Evolutionary conservation across 2,797 vertebrate genomes (phyloP).

Genomic region (Sebastiscus tertius): DNA sequence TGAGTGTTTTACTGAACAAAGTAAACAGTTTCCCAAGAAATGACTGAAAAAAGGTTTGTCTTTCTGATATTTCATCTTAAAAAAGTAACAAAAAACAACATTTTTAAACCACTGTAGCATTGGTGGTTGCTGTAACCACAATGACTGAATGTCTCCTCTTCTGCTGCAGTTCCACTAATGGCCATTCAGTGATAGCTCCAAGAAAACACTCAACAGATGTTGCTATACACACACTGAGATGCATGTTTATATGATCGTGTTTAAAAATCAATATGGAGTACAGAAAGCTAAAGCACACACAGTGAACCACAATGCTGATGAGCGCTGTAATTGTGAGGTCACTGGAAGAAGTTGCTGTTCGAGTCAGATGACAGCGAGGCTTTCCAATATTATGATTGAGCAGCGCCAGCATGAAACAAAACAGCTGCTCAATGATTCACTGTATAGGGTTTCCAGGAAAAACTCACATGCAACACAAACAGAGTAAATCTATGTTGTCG

Average conservation of each 20-base stretch:
- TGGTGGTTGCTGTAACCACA: too few species aligned
- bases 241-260: not conserved
- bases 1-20: too few species aligned
- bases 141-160: too few species aligned
- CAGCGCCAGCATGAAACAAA: not conserved
- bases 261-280: not conserved
- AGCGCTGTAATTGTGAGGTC: not conserved
- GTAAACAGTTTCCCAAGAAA: too few species aligned
- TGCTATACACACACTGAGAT: not conserved
- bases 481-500: not conserved
- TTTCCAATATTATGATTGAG: not conserved
- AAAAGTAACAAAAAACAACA: too few species aligned
- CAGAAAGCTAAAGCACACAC: not conserved
- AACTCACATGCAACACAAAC: not conserved
- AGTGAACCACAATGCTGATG: not conserved
- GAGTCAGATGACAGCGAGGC: not conserved
- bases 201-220: not conserved
- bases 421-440: conserved; percentile 14
- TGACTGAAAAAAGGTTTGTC: too few species aligned
- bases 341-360: not conserved
- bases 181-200: too few species aligned
- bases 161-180: too few species aligned
- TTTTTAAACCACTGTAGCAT: accelerated
- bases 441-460: conserved; percentile 1
- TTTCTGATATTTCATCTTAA: too few species aligned